Evolutionary conservation across 2,797 vertebrate genomes (phyloP), one percentile per base, ranked within the genome.

Genomic region (Parauchenoglanis ngamensis): DNA sequence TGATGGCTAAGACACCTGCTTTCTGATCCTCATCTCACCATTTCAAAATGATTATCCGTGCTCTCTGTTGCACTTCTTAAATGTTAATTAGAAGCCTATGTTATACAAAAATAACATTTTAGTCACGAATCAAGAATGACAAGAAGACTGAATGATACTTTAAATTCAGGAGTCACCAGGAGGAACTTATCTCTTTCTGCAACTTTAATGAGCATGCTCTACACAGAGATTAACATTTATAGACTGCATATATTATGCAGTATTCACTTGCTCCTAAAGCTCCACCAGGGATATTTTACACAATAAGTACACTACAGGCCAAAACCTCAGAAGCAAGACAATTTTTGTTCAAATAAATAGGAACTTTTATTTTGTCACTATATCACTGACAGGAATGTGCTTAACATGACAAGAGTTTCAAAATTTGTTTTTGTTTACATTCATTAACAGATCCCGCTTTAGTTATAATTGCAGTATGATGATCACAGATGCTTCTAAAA

Each of bases 1-100:
- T 73, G 61, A 86, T 79, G 78, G 10, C 28, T 78, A 40, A 77
- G 72, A 56, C 40, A 10, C n/a, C 25, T 49, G 75, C 54, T 81
- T 31, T 7, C 76, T 25, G n/a, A 56, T 63, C 17, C 54, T 70
- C 7, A 12, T 59, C 31, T 46, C 25, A 35, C 28, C 15, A 40
- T 65, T 77, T 76, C 59, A 31, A 54, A 68, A 54, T 54, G 3
- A 54, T 78, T 44, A 52, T 61, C 61, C 28, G 83, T 61, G 54
- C 28, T 21, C 28, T 54, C 81, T 6, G 19, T 44, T 35, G 12
- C 59, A 63, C 25, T 17, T 81, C 15, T 17, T 63, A 44, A 44
- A 25, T 15, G 2, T 61, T 80, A 44, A 52, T 65, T 17, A 3
- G 23, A 81, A 63, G 23, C 11, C 6, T 80, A 25, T 81, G 57